phyloP scores from a whole-genome alignment of 2,113 vertebrate genomes.

The Sylvilagus bachmani region DNA sequence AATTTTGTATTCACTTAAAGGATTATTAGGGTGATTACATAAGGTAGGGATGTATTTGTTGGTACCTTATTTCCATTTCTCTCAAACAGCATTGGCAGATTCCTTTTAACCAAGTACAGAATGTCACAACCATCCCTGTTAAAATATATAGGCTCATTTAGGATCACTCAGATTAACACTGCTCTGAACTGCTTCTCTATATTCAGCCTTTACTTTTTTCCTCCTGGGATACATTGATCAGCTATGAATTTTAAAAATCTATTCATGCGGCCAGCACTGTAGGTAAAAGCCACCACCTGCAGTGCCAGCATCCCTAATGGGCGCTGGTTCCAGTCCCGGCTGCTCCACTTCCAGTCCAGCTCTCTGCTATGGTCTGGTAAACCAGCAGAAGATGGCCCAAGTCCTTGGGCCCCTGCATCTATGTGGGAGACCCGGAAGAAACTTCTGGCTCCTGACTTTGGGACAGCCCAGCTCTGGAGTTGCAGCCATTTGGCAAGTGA shows the following conservation, averaged over 20 bases:
- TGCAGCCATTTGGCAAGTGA: no score
- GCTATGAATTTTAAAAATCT: slow-evolving; percentile 2
- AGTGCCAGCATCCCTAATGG: no score
- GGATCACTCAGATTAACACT: slow-evolving; percentile 53
- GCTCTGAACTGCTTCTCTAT: slow-evolving; percentile 30
- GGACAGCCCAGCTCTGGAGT: no score
- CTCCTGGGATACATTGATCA: not conserved
- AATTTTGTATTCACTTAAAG: slow-evolving; percentile 20
- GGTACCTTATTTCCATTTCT: slow-evolving; percentile 8
- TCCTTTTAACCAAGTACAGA: not conserved
- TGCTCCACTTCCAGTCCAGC: no score
- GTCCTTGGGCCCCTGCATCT: no score
- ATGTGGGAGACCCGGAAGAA: no score
- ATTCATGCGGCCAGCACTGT: not conserved
- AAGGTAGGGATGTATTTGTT: slow-evolving; percentile 4
- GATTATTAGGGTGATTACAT: slow-evolving; percentile 20
- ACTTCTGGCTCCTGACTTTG: no score
- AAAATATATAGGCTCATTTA: slow-evolving; percentile 42
- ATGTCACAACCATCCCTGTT: slow-evolving; percentile 34
- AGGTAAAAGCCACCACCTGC: no score
- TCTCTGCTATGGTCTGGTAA: no score
- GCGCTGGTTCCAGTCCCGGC: no score
- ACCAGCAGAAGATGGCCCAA: no score
- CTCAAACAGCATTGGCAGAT: not conserved
- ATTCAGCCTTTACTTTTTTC: slow-evolving; percentile 40